These are phyloP conservation scores for Nemopilema nomurai DNA, from an alignment of 30 jellyfish, hydroid and myxozoan genomes.

Conservation along the genomic window DNA sequence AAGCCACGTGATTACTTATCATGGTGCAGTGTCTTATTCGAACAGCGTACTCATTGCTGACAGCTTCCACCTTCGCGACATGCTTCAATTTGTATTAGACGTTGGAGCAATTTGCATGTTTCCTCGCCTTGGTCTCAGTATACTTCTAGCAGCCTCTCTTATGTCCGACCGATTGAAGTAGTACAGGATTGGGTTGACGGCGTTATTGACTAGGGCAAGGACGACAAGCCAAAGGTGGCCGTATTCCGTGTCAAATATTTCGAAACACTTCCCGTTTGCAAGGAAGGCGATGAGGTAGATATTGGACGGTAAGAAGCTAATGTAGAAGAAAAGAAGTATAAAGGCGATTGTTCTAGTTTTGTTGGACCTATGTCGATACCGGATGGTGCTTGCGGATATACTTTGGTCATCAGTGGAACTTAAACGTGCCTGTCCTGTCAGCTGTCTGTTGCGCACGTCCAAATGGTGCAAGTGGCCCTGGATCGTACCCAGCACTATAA, in stretches of 20 bases:
- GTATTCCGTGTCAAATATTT: background rate
- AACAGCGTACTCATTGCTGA: too few species aligned
- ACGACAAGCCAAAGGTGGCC: background rate
- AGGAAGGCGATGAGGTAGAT: background rate
- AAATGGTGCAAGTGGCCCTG: background rate
- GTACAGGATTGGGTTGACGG: conserved; percentile 10
- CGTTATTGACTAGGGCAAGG: background rate
- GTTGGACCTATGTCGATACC: background rate
- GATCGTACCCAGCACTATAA: background rate
- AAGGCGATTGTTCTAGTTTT: conserved; percentile 21
- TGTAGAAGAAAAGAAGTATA: background rate
- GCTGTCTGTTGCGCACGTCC: background rate
- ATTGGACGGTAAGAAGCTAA: background rate
- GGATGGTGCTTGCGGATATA: background rate
- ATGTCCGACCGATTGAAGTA: conserved; percentile 3
- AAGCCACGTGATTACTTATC: too few species aligned
- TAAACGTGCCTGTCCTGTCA: background rate
- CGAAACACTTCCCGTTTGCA: background rate
- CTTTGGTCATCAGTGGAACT: background rate
- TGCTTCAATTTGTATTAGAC: background rate
- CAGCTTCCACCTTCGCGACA: too few species aligned
- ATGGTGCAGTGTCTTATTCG: too few species aligned
- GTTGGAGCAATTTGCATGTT: background rate
- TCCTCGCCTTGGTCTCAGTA: background rate
- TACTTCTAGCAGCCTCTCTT: conserved; percentile 8